Evolutionary conservation across 1,140 invertebrate species (phyloP), one percentile per base, ranked within the genome.

Genomic region (Arctopsyche grandis): DNA sequence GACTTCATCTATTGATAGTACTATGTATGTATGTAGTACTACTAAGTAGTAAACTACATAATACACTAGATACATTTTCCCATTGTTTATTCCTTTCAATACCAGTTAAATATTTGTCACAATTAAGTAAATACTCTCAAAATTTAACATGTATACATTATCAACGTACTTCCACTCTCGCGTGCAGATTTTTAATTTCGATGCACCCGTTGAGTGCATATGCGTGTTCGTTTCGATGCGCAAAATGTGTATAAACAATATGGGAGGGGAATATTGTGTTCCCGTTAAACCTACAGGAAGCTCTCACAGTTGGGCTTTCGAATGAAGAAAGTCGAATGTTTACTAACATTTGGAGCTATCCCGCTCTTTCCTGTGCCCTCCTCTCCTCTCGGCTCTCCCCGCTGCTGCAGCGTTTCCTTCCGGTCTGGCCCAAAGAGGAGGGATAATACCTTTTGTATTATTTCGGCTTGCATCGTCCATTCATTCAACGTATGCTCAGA

Each of bases 361-460:
- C 46, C 19, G 70, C 70, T 74, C 70, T 74, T 56, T 74, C 69
- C 70, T 74, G 70, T 21, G 43, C 46, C 43, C 70, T 4, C 24
- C 26, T 74, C 69, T 43, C 70, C 19, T 12, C 21, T 74, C 43
- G 43, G 1, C 26, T 74, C 26, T 43, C 70, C 19, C n/a, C 21
- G 14, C 12, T 19, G 70, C 16, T 74, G 70, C 70, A 74, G 21
- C 22, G 46, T 43, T 74, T 74, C 70, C 70, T 74, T 74, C 70
- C 70, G 70, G 70, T 56, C 43, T 19, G 12, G 70, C 22, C 9
- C 4, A 26, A 24, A 48, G 70, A 38, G 70, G 16, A 26, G 43
- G 70, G 70, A 52, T 52, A 52, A 56, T 52, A 74, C 70, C 70
- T 74, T 74, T 74, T 74, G 70, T 74, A 44, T 26, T 74, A 22